Base-by-base conservation (phyloP, 1,140 invertebrate species). In the Ceratosolen fusciceps region DNA sequence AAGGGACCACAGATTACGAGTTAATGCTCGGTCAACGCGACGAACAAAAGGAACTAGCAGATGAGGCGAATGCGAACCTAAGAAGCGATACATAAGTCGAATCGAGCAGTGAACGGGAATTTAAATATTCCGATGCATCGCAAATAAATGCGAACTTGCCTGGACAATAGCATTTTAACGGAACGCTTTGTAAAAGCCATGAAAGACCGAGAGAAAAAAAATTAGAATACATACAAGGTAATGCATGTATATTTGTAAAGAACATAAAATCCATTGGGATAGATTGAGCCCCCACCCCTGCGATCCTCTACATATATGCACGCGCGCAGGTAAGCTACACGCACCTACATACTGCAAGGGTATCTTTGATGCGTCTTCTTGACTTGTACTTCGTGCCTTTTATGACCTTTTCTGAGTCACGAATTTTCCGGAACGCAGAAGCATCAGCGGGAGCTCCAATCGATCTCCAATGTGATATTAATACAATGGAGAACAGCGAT, bases 1-100 rank as follows among this genome's bases (percentile, higher is more conserved):
- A 80, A n/a, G 72, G 77, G 7, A 83, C 83, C 60, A 68, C 9
- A 21, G 39, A 85, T 56, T 49, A 49, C 54, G 70, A 79, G n/a
- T 65, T 79, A 29, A 62, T 12, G 34, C 52, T 81, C 9, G 76
- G 49, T 24, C 10, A 75, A 49, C 12, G 19, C 37, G 31, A 31
- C 9, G 31, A 39, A 79, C 21, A 31, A n/a, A 75, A 26, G 2
- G 9, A 2, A 65, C 12, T 49, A n/a, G 49, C n/a, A 16, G 79
- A 72, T 24, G 81, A 81, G 70, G 75, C 72, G 9, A 79, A 84
- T 72, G 81, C 80, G 31, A 78, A 84, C 56, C 83, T 76, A 82
- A 81, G 60, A 19, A 65, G 68, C 29, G 37, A 84, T 54, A 34
- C 1, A 62, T 5, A 16, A n/a, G 31, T 34, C 1, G 19, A 62